Evolutionary conservation across 2,888 invertebrate genomes (phyloP), one percentile per base, ranked within the genome.

Genomic region (Protodeltote pygarga): DNA sequence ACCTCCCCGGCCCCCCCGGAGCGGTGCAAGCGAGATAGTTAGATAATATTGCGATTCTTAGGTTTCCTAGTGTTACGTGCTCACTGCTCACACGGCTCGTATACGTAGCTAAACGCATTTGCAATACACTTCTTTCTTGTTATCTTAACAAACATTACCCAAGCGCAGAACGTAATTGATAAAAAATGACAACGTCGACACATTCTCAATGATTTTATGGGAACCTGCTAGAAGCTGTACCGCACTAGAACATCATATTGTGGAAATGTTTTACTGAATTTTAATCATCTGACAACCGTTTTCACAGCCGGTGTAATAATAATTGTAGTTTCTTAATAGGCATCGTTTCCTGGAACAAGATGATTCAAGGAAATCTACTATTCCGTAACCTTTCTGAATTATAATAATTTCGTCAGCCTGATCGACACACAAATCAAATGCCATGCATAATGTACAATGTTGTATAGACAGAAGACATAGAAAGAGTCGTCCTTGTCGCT

Each of bases 401-500:
- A 82, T 77, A 84, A 84, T 85, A 79, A 87, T 90, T 89, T 87
- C 87, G 65, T 82, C 86, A 90, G 80, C 66, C 61, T 69, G 70
- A 74, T 77, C 77, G 79, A 72, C 71, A 79, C 71, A 83, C 83
- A 86, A 88, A 85, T 87, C 83, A 87, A 90, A 89, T 89, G 87
- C 80, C 87, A 89, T 81, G 83, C 83, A 86, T 89, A 87, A 87
- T 87, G 77, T 81, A 79, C 79, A 73, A 81, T 82, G 80, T 76
- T 75, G 74, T 80, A 78, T 77, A 81, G 80, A 79, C 77, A 83
- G 85, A 88, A 83, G 83, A 80, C 86, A 81, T 84, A 85, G 87
- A 90, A 90, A 89, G 88, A 90, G 85, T 87, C 89, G 90, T 90
- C 91, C 91, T 92, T 91, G 91, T 83, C 73, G 81, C 84, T 90